Evolutionary conservation across 2,888 invertebrate species (phyloP).

Genomic region (Drosophila falleni): DNA sequence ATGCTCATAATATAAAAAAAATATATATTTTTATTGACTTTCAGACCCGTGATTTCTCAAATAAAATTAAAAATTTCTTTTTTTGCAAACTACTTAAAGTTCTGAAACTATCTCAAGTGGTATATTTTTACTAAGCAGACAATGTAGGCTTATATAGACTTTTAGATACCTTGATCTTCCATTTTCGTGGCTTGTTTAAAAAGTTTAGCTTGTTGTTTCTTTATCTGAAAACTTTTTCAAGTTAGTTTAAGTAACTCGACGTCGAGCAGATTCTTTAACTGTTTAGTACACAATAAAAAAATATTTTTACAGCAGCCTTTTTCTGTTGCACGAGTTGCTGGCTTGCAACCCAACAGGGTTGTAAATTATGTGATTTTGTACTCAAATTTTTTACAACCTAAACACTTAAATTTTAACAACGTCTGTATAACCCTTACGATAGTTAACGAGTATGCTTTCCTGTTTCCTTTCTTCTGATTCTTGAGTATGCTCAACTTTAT

Average conservation of each 20-base stretch:
- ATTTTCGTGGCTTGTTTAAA: too few relatives aligned
- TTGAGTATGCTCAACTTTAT: slow-evolving; percentile 1
- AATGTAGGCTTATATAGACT: too few relatives aligned
- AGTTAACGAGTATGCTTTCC: slow-evolving; percentile 19
- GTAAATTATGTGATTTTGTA: slow-evolving; percentile 49
- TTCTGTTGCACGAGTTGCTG: neutral
- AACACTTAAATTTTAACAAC: slow-evolving; percentile 40
- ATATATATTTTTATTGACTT: too few relatives aligned
- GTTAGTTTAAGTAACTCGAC: neutral
- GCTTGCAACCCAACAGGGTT: slow-evolving; percentile 6
- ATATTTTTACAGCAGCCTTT: slow-evolving; percentile 39
- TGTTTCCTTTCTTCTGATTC: neutral
- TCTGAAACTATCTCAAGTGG: too few relatives aligned
- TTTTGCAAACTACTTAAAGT: too few relatives aligned
- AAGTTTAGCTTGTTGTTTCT: too few relatives aligned
- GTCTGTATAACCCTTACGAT: slow-evolving; percentile 25
- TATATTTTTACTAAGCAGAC: too few relatives aligned
- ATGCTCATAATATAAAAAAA: too few relatives aligned
- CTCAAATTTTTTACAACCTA: slow-evolving; percentile 33
- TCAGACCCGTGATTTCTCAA: too few relatives aligned
- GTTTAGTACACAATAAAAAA: slow-evolving; percentile 22
- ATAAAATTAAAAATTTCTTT: too few relatives aligned
- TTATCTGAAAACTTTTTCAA: too few relatives aligned
- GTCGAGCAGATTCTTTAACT: neutral
- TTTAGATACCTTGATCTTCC: too few relatives aligned